Conservation (phyloP, 2,797 vertebrate genomes). For the Danio aesculapii region DNA sequence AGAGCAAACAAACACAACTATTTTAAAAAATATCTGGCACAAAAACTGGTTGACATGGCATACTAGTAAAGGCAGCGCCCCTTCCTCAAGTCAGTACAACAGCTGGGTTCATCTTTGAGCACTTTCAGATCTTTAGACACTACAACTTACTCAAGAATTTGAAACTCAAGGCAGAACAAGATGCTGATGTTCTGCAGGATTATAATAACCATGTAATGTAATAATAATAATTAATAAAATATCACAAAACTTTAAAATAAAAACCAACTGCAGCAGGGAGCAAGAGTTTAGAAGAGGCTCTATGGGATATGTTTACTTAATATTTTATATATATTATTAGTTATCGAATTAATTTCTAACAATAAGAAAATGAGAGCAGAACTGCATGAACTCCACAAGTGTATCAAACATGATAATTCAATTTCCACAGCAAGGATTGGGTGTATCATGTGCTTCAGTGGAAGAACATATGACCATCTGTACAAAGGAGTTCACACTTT, state of each 20-base stretch:
- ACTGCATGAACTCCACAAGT: background rate
- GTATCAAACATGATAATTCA: conserved; percentile 7
- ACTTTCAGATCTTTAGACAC: background rate
- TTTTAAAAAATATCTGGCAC: conserved; percentile 18
- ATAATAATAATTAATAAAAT: background rate
- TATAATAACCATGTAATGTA: too few species aligned
- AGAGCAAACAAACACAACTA: conserved; percentile 34
- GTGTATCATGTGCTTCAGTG: conserved; percentile 14
- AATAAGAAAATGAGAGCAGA: background rate
- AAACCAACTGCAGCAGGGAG: conserved; percentile 33
- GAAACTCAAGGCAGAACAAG: too few species aligned
- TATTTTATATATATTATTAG: background rate
- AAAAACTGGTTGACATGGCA: conserved; percentile 14
- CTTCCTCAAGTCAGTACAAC: background rate
- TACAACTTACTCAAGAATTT: background rate
- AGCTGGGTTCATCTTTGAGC: background rate
- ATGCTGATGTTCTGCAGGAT: too few species aligned
- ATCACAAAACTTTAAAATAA: background rate
- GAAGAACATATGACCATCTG: conserved; percentile 5
- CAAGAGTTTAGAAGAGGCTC: conserved; percentile 21
- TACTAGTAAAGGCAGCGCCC: background rate
- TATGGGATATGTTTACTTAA: background rate
- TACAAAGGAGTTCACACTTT: background rate
- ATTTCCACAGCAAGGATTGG: background rate
- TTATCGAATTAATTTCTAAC: background rate